A percentile compares a stretch with the other conserved stretches of the same genome.
Evolutionary conservation across 2,888 invertebrate genomes (phyloP).

Genomic region (Xestia ashworthii): DNA sequence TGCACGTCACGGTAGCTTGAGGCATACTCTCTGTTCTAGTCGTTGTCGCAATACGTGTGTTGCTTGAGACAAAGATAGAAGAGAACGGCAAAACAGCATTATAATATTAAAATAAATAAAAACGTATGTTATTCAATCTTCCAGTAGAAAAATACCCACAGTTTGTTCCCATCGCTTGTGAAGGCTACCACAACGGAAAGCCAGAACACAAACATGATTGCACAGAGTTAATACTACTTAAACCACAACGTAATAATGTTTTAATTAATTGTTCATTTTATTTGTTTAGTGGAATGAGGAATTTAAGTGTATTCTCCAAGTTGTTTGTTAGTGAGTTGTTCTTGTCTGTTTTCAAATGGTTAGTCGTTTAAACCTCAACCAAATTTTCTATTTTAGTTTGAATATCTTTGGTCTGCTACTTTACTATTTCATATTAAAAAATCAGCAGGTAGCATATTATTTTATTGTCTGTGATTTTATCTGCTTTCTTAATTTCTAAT

Average conservation of each 20-base stretch:
- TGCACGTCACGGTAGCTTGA: background rate
- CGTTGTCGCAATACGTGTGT: background rate
- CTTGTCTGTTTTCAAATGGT: constrained; percentile 4
- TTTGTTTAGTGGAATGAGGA: constrained; percentile 5
- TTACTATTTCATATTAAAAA: background rate
- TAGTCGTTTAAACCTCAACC: background rate
- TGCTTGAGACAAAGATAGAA: background rate
- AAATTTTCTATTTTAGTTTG: background rate
- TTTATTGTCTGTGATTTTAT: background rate
- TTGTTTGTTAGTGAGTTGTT: background rate
- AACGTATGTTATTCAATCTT: background rate
- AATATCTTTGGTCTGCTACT: background rate
- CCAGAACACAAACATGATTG: constrained; percentile 42
- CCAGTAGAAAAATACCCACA: background rate
- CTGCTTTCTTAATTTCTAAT: background rate
- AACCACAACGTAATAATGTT: constrained; percentile 31
- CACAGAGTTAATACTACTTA: constrained; percentile 49
- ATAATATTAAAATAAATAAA: background rate
- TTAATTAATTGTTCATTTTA: constrained; percentile 35
- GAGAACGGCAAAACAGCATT: background rate
- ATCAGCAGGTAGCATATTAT: background rate
- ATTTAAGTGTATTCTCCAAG: constrained; percentile 1
- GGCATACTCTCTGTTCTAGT: background rate
- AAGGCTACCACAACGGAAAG: constrained; percentile 27
- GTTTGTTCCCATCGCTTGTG: constrained; percentile 18